Evolutionary conservation across 2,888 invertebrate species (phyloP).

Genomic region (Lochmaea crataegi): DNA sequence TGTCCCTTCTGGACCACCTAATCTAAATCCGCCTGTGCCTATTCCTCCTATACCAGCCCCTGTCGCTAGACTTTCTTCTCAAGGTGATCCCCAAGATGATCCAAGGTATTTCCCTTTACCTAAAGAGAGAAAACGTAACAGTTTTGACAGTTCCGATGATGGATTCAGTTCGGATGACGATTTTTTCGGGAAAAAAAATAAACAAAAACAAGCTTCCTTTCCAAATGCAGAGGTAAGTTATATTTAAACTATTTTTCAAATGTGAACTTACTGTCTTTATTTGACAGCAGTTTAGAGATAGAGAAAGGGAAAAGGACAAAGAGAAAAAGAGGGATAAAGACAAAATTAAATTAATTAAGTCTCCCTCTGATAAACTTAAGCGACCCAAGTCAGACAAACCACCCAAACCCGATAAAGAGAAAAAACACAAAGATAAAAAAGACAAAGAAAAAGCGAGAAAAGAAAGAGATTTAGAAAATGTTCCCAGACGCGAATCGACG

Average conservation of each 20-base stretch:
- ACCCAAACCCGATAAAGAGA: slow-evolving; percentile 30
- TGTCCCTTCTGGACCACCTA: slow-evolving; percentile 48
- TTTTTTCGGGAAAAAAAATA: slow-evolving; percentile 66
- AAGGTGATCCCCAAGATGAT: slow-evolving; percentile 73
- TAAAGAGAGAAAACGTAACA: slow-evolving; percentile 76
- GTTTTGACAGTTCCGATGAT: slow-evolving; percentile 76
- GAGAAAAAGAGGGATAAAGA: slow-evolving; percentile 44
- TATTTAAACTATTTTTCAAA: no score
- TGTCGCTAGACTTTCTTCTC: slow-evolving; percentile 60
- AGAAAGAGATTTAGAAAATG: slow-evolving; percentile 61
- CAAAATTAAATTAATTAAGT: slow-evolving; percentile 42
- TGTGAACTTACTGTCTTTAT: background rate
- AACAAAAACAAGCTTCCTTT: slow-evolving; percentile 28
- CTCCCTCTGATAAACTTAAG: slow-evolving; percentile 48
- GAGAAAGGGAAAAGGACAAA: slow-evolving; percentile 36
- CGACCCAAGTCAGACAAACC: slow-evolving; percentile 35
- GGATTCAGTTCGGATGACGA: slow-evolving; percentile 72
- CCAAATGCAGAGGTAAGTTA: slow-evolving; percentile 49
- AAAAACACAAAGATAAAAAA: slow-evolving; percentile 45
- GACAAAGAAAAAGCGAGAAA: slow-evolving; percentile 58
- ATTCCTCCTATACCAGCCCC: slow-evolving; percentile 41
- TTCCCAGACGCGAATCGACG: slow-evolving; percentile 72
- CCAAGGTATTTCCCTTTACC: slow-evolving; percentile 77
- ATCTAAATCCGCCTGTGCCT: slow-evolving; percentile 49
- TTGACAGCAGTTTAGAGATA: slow-evolving; percentile 4